Evolutionary conservation across 2,113 vertebrate genomes (phyloP).

Genomic region (Megatriorchis doriae): DNA sequence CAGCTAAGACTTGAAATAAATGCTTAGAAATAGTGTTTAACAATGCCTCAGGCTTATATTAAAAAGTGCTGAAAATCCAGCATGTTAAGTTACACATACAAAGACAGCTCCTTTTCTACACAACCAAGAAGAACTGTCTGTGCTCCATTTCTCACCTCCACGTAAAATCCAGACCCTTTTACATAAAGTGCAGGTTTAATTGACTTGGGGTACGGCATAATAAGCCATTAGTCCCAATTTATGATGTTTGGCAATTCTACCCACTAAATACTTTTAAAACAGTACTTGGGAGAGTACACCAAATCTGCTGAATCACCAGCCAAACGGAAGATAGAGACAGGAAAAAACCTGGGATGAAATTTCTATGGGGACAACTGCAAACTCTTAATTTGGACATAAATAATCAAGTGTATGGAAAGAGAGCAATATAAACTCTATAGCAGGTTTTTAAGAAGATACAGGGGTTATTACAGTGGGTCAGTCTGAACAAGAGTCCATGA

Average conservation of each 20-base stretch:
- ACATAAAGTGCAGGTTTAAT: neutral
- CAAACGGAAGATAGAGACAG: neutral
- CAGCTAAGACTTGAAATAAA: neutral
- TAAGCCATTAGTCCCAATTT: neutral
- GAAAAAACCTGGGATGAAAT: neutral
- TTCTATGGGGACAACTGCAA: neutral
- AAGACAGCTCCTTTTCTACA: neutral
- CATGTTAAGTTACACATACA: no score
- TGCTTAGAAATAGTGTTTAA: neutral
- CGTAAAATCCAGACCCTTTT: neutral
- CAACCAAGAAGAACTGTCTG: neutral
- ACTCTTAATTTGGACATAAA: neutral
- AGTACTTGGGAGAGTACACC: neutral
- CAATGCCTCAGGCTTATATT: neutral
- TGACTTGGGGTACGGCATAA: neutral
- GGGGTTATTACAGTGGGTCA: neutral
- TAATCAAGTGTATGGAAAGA: neutral
- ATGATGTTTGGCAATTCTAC: neutral
- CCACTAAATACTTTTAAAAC: neutral
- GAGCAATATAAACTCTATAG: rapidly evolving
- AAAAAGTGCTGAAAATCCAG: neutral
- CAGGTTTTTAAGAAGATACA: neutral
- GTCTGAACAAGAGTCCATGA: neutral
- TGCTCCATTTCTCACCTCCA: neutral
- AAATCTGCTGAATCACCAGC: neutral